These are phyloP conservation scores for Bugula neritina DNA, from an alignment of 2,888 invertebrate genomes.

Conservation along the genomic window DNA sequence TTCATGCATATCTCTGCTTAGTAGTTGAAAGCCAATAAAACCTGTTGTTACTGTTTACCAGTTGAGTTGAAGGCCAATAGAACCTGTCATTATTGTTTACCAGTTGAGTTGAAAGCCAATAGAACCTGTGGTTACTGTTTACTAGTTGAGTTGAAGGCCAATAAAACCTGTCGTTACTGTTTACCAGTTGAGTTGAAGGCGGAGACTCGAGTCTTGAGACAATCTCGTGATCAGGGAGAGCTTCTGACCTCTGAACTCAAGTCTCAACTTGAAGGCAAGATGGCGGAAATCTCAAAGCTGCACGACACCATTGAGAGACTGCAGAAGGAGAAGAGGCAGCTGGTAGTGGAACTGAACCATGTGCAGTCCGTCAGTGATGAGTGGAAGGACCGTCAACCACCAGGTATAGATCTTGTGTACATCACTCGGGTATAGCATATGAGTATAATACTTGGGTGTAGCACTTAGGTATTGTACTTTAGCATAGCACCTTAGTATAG, in stretches of 20 bases:
- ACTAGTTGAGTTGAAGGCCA: background rate
- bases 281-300: slow-evolving; percentile 39
- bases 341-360: slow-evolving; percentile 24
- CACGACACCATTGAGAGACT: slow-evolving; percentile 40
- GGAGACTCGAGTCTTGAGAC: background rate
- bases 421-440: background rate
- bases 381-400: background rate
- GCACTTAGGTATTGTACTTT: background rate
- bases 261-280: background rate
- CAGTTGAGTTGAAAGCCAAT: background rate
- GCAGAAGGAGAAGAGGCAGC: slow-evolving; percentile 38
- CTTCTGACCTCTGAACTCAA: background rate
- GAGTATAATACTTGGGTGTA: background rate
- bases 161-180: background rate
- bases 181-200: slow-evolving; percentile 6
- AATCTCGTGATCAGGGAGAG: background rate
- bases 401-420: background rate
- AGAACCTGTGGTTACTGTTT: background rate
- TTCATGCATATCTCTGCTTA: no score
- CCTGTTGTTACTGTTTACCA: background rate
- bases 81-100: background rate
- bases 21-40: no score
- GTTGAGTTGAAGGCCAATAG: no score
- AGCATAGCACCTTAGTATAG: background rate
- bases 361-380: slow-evolving; percentile 14